Percentiles rank a stretch among this genome's conserved stretches.
Conservation (phyloP, 2,113 vertebrate species). For the Sinocyclocheilus anshuiensis region DNA sequence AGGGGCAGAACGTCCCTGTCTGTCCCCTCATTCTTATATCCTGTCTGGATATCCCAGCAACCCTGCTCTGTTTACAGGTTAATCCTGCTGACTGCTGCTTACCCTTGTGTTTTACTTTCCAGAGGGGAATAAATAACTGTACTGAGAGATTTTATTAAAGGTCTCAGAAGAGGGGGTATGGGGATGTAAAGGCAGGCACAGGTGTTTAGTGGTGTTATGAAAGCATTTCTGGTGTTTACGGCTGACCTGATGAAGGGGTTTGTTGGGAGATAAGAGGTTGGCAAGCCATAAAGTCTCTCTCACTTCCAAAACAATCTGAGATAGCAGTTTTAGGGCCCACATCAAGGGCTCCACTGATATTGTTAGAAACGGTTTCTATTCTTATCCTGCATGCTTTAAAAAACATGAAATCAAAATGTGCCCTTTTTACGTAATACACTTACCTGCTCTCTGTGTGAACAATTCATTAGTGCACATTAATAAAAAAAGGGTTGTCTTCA, state of each 20-base stretch:
- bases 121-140: slow-evolving; percentile 74
- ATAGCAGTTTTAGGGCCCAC: slow-evolving; percentile 24
- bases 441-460: slow-evolving; percentile 10
- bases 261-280: slow-evolving; percentile 40
- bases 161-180: slow-evolving; percentile 68
- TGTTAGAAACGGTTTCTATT: background rate
- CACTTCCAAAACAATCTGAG: slow-evolving; percentile 12
- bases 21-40: slow-evolving; percentile 73
- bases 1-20: slow-evolving; percentile 73
- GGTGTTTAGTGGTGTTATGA: slow-evolving; percentile 69
- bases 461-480: background rate
- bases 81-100: slow-evolving; percentile 64
- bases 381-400: background rate
- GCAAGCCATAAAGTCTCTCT: slow-evolving; percentile 32
- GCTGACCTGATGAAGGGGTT: slow-evolving; percentile 62
- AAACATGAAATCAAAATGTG: background rate
- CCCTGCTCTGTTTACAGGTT: slow-evolving; percentile 72
- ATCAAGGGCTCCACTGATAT: background rate
- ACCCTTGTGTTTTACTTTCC: slow-evolving; percentile 37
- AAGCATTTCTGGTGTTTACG: slow-evolving; percentile 52
- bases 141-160: slow-evolving; percentile 71
- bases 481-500: background rate
- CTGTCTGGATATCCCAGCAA: slow-evolving; percentile 70
- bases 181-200: slow-evolving; percentile 72
- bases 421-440: background rate